phyloP scores from a whole-genome alignment of 2,888 invertebrate genomes.

The Drepana falcataria region DNA sequence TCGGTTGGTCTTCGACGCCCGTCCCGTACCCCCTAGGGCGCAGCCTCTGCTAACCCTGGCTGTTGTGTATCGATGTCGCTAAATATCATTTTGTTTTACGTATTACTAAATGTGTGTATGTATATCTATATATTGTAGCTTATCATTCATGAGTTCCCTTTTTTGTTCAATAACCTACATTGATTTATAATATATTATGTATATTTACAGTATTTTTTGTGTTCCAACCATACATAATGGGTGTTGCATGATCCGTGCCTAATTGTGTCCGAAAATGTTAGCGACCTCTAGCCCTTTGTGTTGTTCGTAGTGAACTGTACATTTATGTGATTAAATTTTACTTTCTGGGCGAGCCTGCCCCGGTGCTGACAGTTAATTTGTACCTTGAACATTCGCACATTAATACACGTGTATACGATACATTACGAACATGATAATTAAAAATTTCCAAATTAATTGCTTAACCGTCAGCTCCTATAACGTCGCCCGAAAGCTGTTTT shows the following conservation, averaged over 20 bases:
- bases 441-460: slow-evolving; percentile 6
- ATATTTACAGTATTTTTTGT: slow-evolving; percentile 38
- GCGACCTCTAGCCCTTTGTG: slow-evolving; percentile 72
- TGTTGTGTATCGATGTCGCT: slow-evolving; percentile 78
- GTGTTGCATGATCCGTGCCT: slow-evolving; percentile 79
- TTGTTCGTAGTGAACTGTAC: slow-evolving; percentile 70
- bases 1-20: slow-evolving; percentile 70
- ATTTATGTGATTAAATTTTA: slow-evolving; percentile 54
- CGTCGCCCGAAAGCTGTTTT: slow-evolving; percentile 50
- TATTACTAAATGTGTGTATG: slow-evolving; percentile 65
- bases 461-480: slow-evolving; percentile 69
- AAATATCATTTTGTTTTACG: slow-evolving; percentile 55
- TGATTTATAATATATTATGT: slow-evolving; percentile 40
- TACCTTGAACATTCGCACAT: slow-evolving; percentile 20
- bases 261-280: slow-evolving; percentile 72
- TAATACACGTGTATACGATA: slow-evolving; percentile 4
- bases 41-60: slow-evolving; percentile 78
- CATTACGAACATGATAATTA: neutral
- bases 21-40: slow-evolving; percentile 65
- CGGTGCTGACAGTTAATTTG: slow-evolving; percentile 71
- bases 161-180: slow-evolving; percentile 40
- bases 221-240: slow-evolving; percentile 67
- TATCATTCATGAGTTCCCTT: slow-evolving; percentile 47
- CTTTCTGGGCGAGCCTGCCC: slow-evolving; percentile 40
- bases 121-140: slow-evolving; percentile 70